These are phyloP conservation scores for Centropus unirufus DNA, from an alignment of 2,113 vertebrate species.

Conservation along the genomic window DNA sequence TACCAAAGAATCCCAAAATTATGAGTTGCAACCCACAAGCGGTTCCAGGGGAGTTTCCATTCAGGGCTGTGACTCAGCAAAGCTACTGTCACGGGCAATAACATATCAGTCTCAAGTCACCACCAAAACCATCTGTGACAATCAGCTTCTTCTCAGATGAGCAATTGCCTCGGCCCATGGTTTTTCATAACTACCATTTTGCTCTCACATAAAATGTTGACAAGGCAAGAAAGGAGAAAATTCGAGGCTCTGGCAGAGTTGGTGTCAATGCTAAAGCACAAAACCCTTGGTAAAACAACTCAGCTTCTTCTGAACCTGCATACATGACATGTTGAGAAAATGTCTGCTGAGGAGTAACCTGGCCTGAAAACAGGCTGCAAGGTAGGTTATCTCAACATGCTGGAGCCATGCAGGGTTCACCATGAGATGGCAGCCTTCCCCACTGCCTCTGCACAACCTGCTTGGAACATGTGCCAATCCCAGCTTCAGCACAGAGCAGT, in stretches of 20 bases:
- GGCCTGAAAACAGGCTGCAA: fast-evolving
- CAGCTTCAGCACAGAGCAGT: slow-evolving; percentile 28
- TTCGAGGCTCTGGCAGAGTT: not conserved
- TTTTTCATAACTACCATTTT: slow-evolving; percentile 13
- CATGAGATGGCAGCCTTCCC: slow-evolving; percentile 68
- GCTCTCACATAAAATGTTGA: not conserved
- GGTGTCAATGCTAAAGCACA: not conserved
- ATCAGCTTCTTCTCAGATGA: not conserved
- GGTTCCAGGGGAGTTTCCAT: slow-evolving; percentile 69
- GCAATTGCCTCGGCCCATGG: not conserved
- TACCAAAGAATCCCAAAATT: slow-evolving; percentile 72
- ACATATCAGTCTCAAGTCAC: not conserved
- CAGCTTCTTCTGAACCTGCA: not conserved
- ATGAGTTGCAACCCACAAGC: slow-evolving; percentile 62
- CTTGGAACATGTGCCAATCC: not conserved
- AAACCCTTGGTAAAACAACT: not conserved
- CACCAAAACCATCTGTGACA: slow-evolving; percentile 40
- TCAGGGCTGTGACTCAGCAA: slow-evolving; percentile 57
- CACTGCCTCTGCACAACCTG: not conserved
- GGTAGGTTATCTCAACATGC: not conserved
- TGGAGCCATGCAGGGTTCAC: slow-evolving; percentile 5
- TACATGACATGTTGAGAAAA: not conserved
- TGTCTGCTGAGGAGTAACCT: not conserved
- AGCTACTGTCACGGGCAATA: slow-evolving; percentile 10
- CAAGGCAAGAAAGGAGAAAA: slow-evolving; percentile 10